These are phyloP conservation scores for Ditylenchus weischeri DNA, from an alignment of 2,888 invertebrate genomes.

Conservation along the genomic window DNA sequence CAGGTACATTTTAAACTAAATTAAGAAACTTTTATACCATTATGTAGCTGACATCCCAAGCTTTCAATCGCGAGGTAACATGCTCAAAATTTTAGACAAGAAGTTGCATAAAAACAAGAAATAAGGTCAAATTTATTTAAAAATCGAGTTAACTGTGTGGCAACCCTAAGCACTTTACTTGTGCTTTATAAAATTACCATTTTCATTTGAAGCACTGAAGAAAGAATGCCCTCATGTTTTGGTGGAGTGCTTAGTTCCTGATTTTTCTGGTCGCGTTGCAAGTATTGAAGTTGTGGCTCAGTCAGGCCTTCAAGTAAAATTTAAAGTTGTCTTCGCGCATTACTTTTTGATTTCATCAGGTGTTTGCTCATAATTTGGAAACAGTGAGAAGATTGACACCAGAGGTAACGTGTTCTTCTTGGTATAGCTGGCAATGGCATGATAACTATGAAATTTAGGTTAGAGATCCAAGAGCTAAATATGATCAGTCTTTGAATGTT, in stretches of 20 bases:
- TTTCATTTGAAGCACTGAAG: conserved; percentile 66
- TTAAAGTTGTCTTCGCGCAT: too few species aligned
- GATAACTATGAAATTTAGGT: conserved; percentile 63
- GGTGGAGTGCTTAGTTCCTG: conserved; percentile 93
- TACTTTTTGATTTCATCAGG: neutral
- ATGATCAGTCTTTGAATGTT: conserved; percentile 70
- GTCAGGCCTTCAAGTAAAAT: conserved; percentile 77
- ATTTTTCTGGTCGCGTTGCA: conserved; percentile 79
- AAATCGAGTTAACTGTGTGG: too few species aligned
- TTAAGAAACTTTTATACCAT: too few species aligned
- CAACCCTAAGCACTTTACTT: too few species aligned
- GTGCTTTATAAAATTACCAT: too few species aligned
- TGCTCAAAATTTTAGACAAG: too few species aligned
- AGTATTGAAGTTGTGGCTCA: conserved; percentile 64
- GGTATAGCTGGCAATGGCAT: neutral
- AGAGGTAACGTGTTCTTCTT: neutral
- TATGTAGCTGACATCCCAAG: too few species aligned
- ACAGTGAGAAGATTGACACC: conserved; percentile 66
- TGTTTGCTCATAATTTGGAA: conserved; percentile 97
- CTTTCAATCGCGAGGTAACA: too few species aligned
- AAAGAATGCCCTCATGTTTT: conserved; percentile 73
- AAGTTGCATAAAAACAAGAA: too few species aligned
- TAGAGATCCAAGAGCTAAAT: conserved; percentile 86
- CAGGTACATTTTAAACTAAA: too few species aligned
- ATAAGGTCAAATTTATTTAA: too few species aligned